phyloP scores from a whole-genome alignment of 2,113 vertebrate species.

The Rhinolophus sinicus region DNA sequence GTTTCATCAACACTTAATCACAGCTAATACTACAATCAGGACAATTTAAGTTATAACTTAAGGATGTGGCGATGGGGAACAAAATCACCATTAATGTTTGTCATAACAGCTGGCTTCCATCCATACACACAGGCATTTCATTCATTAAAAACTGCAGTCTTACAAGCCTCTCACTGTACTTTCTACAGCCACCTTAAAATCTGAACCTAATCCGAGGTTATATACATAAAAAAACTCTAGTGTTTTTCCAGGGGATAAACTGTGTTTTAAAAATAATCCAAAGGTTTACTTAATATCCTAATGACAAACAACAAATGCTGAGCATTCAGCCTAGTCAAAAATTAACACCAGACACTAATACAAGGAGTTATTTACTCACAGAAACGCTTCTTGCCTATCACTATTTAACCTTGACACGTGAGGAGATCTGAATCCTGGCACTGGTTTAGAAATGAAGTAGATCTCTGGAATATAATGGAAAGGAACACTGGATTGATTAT shows the following conservation, averaged over 20 bases:
- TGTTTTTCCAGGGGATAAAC: background rate
- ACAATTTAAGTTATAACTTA: constrained; percentile 3
- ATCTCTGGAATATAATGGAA: background rate
- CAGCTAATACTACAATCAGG: constrained; percentile 25
- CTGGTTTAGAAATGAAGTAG: background rate
- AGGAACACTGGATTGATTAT: background rate
- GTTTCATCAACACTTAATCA: constrained; percentile 39
- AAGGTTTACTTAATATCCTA: background rate
- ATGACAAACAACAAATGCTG: background rate
- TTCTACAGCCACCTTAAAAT: background rate
- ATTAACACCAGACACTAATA: constrained; percentile 6
- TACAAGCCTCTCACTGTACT: background rate
- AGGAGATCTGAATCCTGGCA: background rate
- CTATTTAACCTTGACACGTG: background rate
- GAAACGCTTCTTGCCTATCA: background rate
- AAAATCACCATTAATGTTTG: background rate
- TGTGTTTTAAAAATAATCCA: background rate
- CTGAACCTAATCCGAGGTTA: background rate
- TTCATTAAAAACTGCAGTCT: constrained; percentile 11
- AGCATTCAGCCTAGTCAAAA: constrained; percentile 37
- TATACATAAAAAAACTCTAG: background rate
- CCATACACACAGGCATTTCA: background rate
- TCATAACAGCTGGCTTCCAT: background rate
- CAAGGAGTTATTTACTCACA: background rate
- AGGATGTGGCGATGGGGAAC: background rate